Base-by-base conservation (phyloP, 2,888 invertebrate genomes). In the Leistus spinibarbis region DNA sequence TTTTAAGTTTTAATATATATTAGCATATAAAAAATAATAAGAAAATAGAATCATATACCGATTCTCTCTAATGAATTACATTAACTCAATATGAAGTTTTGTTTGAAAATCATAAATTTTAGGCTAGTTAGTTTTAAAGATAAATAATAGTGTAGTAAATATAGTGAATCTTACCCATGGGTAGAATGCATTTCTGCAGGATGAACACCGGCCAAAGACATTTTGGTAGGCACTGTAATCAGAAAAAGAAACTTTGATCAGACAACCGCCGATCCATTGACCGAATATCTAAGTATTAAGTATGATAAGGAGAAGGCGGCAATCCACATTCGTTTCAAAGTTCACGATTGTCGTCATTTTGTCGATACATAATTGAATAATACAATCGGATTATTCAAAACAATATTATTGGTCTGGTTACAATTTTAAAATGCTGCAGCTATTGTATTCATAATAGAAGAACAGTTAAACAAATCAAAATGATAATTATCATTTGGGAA, bases 121-220 rank as follows among this genome's bases (percentile, higher is more conserved):
- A n/a, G n/a, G n/a, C n/a, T n/a, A n/a, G n/a, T n/a, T n/a, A n/a
- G n/a, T n/a, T n/a, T n/a, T n/a, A n/a, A n/a, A n/a, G n/a, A n/a
- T n/a, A n/a, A n/a, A n/a, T 22, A n/a, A 62, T 4, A 7, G n/a
- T n/a, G 62, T 60, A 60, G 17, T 10, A 16, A 62, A n/a, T n/a
- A n/a, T n/a, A 20, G n/a, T 16, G 17, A 57, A 27, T 73, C 82
- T 82, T 81, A 85, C 85, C 85, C 82, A 79, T 83, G 84, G 76
- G 83, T 84, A 67, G 84, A 84, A 79, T 84, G 85, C 54, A 88
- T 84, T 82, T 88, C 88, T 78, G 86, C 86, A 79, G 87, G 88
- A 82, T 88, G 88, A 72, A 88, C 87, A 81, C 88, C 87, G 78
- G 88, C 88, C 79, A 88, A 82, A 81, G 88, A 88, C 88, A 88